These are phyloP conservation scores for Phrynosoma blainvillii DNA, from an alignment of 2,113 vertebrate species.

Conservation along the genomic window DNA sequence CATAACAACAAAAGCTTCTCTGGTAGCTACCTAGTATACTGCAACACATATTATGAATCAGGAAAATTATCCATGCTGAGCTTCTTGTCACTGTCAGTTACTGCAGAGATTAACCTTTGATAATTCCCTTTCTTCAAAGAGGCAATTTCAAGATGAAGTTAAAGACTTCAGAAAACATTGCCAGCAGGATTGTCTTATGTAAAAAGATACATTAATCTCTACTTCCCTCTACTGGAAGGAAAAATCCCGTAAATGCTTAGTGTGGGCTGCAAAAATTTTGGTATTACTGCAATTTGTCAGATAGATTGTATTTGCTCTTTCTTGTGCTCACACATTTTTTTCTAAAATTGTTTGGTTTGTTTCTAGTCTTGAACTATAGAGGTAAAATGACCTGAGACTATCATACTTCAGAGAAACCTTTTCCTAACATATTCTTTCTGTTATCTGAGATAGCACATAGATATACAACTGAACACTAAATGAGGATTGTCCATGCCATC, in stretches of 20 bases:
- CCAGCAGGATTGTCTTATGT: conserved; percentile 20
- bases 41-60: background rate
- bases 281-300: conserved; percentile 26
- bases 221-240: background rate
- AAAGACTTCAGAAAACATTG: background rate
- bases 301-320: conserved; percentile 8
- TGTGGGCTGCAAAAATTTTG: conserved; percentile 18
- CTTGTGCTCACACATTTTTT: background rate
- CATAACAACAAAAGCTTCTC: background rate
- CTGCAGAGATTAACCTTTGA: background rate
- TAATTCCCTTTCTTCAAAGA: background rate
- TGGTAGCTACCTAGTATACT: background rate
- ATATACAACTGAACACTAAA: too few species aligned
- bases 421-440: background rate
- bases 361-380: background rate
- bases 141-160: background rate
- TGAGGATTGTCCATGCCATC: too few species aligned
- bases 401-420: background rate
- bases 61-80: background rate
- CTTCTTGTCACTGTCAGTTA: background rate
- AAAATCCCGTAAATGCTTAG: background rate
- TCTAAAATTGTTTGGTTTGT: background rate
- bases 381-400: background rate
- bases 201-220: conserved; percentile 17
- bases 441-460: background rate